Evolutionary conservation across 2,797 vertebrate species (phyloP), one percentile per base, ranked within the genome.

Genomic region (Choloepus didactylus): DNA sequence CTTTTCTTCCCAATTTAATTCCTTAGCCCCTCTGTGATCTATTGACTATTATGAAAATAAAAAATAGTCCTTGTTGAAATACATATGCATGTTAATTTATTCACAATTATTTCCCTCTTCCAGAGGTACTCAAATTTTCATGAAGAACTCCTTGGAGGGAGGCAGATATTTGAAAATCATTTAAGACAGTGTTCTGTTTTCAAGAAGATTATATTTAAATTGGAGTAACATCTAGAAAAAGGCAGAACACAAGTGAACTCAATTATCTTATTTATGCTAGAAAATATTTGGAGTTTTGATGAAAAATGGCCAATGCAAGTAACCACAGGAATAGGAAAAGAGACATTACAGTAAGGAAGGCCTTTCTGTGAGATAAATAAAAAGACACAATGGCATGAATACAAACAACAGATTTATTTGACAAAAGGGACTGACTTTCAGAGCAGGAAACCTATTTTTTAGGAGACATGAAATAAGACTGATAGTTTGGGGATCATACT

Each of bases 81-180:
- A 81, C 85, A 94, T 94, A 72, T 80, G 41, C 46, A 96, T 85
- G 21, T 41, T 95, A 92, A 95, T 81, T 92, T 96, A 96, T 83
- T 96, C 72, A 76, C 6, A 86, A 44, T 93, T 88, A 93, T 60
- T 77, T 92, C 67, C 77, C 8, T 54, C 23, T 95, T 87, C 49
- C 72, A 38, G 23, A 89, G 46, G 56, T 85, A 93, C 81, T 89
- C 59, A 51, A 81, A 73, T 86, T 89, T 92, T 96, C 49, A 82
- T 85, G n/a, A 90, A 81, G 5, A 93, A 79, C 23, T 92, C 49
- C n/a, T 77, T 85, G 21, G 38, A 64, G 35, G 10, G 8, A 46
- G 38, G 0, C 2, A 94, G 64, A 56, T 51, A 70, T 44, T 84
- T 95, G 73, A 62, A 94, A 73, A 89, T 49, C 11, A 91, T 69